phyloP scores from a whole-genome alignment of 1,140 invertebrate genomes.

The Zaprionus nigranus region DNA sequence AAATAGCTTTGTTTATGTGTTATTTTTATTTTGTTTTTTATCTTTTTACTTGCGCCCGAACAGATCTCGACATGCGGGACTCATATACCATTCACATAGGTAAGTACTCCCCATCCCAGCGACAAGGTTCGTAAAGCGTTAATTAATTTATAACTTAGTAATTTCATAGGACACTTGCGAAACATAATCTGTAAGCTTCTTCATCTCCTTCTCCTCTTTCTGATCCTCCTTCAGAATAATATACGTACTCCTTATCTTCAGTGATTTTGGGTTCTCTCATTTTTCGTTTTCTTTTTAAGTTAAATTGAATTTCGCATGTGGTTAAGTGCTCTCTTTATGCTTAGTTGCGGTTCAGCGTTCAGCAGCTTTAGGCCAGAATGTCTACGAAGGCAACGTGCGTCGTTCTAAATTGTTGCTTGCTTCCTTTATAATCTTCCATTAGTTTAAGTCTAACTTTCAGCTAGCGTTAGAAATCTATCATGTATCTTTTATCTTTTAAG shows the following conservation, averaged over 20 bases:
- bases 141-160: constrained; percentile 61
- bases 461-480: constrained; percentile 31
- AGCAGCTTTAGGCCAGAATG: constrained; percentile 40
- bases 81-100: not conserved
- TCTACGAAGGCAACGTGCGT: constrained; percentile 43
- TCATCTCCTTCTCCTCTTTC: not conserved
- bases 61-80: not conserved
- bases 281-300: not conserved
- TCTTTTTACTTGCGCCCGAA: constrained; percentile 24
- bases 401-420: constrained; percentile 2
- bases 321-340: constrained; percentile 36
- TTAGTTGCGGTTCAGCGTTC: constrained; percentile 20
- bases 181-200: constrained; percentile 36
- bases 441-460: constrained; percentile 28
- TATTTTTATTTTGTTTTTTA: not conserved
- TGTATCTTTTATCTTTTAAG: constrained; percentile 62
- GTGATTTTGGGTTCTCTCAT: constrained; percentile 14
- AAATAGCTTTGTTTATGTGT: constrained; percentile 26
- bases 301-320: constrained; percentile 13
- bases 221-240: not conserved
- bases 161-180: constrained; percentile 54
- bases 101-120: not conserved
- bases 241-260: constrained; percentile 25
- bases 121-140: constrained; percentile 28
- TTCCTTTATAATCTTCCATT: constrained; percentile 5